Evolutionary conservation across 2,113 vertebrate species (phyloP).

Genomic region (Ameiurus melas): DNA sequence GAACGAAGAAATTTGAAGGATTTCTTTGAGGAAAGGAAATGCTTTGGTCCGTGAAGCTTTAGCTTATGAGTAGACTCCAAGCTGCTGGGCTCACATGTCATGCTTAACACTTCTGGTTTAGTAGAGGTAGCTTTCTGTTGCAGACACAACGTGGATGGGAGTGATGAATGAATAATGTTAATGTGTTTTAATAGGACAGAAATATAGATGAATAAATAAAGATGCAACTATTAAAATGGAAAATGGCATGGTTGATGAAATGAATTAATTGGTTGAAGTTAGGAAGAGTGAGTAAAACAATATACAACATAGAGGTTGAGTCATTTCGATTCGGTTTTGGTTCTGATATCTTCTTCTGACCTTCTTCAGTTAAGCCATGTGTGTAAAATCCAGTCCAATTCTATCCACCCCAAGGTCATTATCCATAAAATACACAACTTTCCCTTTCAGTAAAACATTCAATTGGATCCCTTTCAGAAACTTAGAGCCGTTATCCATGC

Average conservation of each 20-base stretch:
- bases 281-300: conserved; percentile 15
- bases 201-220: neutral
- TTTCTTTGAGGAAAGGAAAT: conserved; percentile 65
- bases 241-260: conserved; percentile 3
- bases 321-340: neutral
- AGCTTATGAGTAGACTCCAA: conserved; percentile 58
- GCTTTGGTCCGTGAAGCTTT: conserved; percentile 68
- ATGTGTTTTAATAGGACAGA: neutral
- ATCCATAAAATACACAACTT: neutral
- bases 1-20: conserved; percentile 65
- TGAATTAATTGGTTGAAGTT: neutral
- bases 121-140: conserved; percentile 68
- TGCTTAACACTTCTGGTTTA: conserved; percentile 64
- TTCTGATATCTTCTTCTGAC: neutral
- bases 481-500: neutral
- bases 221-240: neutral
- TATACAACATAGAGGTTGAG: neutral
- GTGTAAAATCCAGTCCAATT: neutral
- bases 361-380: neutral
- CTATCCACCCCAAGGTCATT: neutral
- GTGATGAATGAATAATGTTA: neutral
- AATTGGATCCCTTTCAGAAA: neutral
- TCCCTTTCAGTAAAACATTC: neutral
- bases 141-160: conserved; percentile 65
- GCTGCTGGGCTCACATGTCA: conserved; percentile 61